Evolutionary conservation across 2,797 vertebrate species (phyloP), one percentile per base, ranked within the genome.

Genomic region (Neosilurus mollespiculum): DNA sequence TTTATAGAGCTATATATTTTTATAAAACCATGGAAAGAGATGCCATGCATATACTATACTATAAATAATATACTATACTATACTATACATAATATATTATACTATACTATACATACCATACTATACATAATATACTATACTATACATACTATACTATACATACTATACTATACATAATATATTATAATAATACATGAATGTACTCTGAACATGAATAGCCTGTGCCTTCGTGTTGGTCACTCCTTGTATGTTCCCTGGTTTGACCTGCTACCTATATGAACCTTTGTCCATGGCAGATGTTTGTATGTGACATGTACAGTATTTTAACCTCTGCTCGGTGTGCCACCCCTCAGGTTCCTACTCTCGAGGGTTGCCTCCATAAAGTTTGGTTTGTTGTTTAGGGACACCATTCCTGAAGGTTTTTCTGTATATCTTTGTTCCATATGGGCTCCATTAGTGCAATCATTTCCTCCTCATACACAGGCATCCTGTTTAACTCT

Each of bases 381-480:
- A 9, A 53, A 67, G 61, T 26, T 26, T 79, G 85, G 34, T 51
- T 24, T 37, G 24, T 24, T 37, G 67, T 66, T 58, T 12, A 70
- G 71, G 80, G 59, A 26, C 10, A n/a, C 71, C 49, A 9, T 22
- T 65, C 71, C 8, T 43, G 26, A 65, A 70, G 24, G 51, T 53
- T 16, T 26, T 8, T n/a, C 66, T 84, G 37, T 72, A 65, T 78
- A 72, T 51, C 26, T 9, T 49, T 18, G 12, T 82, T 53, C 81
- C 83, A 88, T 85, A 84, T 86, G 87, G 81, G 77, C 82, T 62
- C 61, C 43, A 83, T 88, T 86, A 86, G 26, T 72, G 76, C 65
- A 65, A 77, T 61, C 43, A n/a, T n/a, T 34, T 30, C 30, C 51
- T 53, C 30, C 78, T 69, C 69, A 62, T 53, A 51, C 24, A 37